phyloP scores from a whole-genome alignment of 2,888 invertebrate species.

The Ochropleura leucogaster region DNA sequence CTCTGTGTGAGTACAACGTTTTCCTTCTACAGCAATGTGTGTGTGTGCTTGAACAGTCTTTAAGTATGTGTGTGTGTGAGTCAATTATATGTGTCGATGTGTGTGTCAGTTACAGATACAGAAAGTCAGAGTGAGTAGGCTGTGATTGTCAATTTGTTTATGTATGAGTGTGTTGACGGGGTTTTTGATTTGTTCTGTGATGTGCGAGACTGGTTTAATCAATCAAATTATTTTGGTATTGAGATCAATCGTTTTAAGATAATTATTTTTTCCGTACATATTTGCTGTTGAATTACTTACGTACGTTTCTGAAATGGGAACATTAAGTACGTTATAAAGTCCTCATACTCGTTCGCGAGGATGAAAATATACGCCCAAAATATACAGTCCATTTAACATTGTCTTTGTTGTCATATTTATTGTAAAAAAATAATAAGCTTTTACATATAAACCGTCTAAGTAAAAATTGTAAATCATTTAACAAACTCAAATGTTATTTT shows the following conservation, averaged over 20 bases:
- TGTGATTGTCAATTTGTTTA: constrained; percentile 39
- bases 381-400: not conserved
- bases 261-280: not conserved
- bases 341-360: too few species aligned
- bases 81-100: constrained; percentile 38
- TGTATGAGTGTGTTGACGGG: constrained; percentile 35
- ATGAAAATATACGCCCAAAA: not conserved
- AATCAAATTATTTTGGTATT: constrained; percentile 10
- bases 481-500: not conserved
- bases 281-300: not conserved
- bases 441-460: not conserved
- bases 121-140: constrained; percentile 45
- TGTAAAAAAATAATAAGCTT: not conserved
- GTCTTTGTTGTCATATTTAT: not conserved
- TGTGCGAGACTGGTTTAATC: constrained; percentile 17
- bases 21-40: constrained; percentile 29
- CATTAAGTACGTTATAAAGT: too few species aligned
- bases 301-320: not conserved
- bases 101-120: constrained; percentile 37
- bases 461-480: not conserved
- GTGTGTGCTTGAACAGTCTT: not conserved
- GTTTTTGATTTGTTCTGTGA: constrained; percentile 32
- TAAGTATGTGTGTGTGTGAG: constrained; percentile 34
- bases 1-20: constrained; percentile 38
- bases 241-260: not conserved